Conservation (phyloP, 2,888 invertebrate species). For the Xestia sexstrigata region DNA sequence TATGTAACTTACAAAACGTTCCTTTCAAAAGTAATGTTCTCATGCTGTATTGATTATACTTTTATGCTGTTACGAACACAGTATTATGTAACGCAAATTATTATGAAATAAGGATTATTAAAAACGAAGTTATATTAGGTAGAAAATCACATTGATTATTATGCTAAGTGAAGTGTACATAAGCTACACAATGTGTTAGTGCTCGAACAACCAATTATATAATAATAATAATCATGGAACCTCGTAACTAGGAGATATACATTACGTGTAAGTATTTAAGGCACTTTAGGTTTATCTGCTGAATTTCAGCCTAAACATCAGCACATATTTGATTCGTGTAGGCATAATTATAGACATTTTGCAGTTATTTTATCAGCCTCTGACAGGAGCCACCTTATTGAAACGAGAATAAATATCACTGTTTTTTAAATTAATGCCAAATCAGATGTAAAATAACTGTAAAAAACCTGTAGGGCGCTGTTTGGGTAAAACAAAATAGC, state of each 20-base stretch:
- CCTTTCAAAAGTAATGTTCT: background rate
- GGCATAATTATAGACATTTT: background rate
- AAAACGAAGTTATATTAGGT: background rate
- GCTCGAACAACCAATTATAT: background rate
- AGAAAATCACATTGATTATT: background rate
- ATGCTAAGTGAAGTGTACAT: background rate
- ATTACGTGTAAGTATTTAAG: background rate
- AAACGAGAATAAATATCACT: background rate
- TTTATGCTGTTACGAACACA: background rate
- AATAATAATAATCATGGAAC: no score
- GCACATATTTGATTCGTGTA: background rate
- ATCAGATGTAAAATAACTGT: background rate
- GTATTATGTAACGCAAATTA: background rate
- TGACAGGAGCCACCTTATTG: background rate
- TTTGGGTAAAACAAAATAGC: background rate
- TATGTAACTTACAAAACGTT: background rate
- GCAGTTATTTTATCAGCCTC: background rate
- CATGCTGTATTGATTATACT: background rate
- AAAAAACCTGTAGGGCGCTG: background rate
- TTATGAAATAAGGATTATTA: background rate
- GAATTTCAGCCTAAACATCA: background rate
- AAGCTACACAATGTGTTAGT: background rate
- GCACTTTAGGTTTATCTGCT: background rate
- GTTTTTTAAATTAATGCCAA: background rate
- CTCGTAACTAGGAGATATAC: no score